These are phyloP conservation scores for Tyria jacobaeae DNA, from an alignment of 2,888 invertebrate genomes.

Conservation along the genomic window DNA sequence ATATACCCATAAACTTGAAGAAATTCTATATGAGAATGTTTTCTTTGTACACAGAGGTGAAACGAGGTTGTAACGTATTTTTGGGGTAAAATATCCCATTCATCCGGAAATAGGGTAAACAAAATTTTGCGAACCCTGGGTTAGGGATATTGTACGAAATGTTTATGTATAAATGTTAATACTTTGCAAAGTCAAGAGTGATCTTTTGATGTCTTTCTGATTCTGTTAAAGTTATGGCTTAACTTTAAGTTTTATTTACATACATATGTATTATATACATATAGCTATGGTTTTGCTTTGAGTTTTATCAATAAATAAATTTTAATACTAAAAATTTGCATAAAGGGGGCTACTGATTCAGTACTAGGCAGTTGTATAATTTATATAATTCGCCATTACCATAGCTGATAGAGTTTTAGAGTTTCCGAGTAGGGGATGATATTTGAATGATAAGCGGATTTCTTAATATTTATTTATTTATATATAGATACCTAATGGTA, in stretches of 20 bases:
- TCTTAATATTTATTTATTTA: too few relatives aligned
- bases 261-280: too few relatives aligned
- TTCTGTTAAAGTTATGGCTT: not conserved
- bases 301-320: too few relatives aligned
- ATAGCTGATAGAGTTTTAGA: too few relatives aligned
- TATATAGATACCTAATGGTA: too few relatives aligned
- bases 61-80: constrained; percentile 30
- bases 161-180: constrained; percentile 29
- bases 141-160: constrained; percentile 15
- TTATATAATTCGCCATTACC: too few relatives aligned
- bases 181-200: constrained; percentile 18
- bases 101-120: constrained; percentile 30
- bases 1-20: constrained; percentile 17
- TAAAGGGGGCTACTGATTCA: too few relatives aligned
- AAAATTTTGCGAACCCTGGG: constrained; percentile 18
- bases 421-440: too few relatives aligned
- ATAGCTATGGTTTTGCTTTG: too few relatives aligned
- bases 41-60: constrained; percentile 33
- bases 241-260: not conserved
- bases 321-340: too few relatives aligned
- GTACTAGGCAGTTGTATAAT: too few relatives aligned
- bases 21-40: constrained; percentile 26
- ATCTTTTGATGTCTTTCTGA: constrained; percentile 9
- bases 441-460: too few relatives aligned
- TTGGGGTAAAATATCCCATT: constrained; percentile 21